Evolutionary conservation across 2,113 vertebrate genomes (phyloP), one percentile per base, ranked within the genome.

Genomic region (Gnathonemus longibarbis): DNA sequence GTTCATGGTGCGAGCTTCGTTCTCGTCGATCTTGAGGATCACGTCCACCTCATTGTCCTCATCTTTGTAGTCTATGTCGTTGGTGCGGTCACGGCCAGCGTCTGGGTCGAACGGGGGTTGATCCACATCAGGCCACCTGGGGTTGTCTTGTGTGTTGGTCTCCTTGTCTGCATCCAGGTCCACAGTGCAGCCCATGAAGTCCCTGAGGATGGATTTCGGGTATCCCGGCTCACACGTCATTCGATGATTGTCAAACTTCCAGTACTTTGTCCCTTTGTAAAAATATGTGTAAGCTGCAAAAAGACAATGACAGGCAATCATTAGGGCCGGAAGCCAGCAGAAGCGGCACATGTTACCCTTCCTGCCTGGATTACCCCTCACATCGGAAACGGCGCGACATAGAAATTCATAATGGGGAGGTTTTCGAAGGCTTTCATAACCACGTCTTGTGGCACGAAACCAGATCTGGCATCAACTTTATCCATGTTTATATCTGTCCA

Each of bases 191-290:
- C 98, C 98, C 98, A 99, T 99, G 93, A 98, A 99, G 95, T 99
- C 98, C 88, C 94, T 95, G 45, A 99, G 94, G 91, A 99, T 98
- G 91, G 98, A 99, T 92, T 99, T 99, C 50, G 98, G 98, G 93
- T 98, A 99, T 86, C 98, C 98, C 0, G 98, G 97, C 89, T 99
- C 98, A 0, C 97, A 98, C 89, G 97, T 98, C 94, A 99, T 97
- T 7, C 97, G 96, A 91, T 98, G 97, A 0, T 99, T 99, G 96
- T 99, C 97, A 0, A 99, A 99, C 92, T 99, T 99, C 98, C 98
- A 99, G 96, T 99, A 99, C 92, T 97, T 97, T 58, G 96, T 96
- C 90, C 98, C 98, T 93, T 98, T 97, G 94, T 98, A 99, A 96
- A 99, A 99, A 95, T 95, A 97, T 2, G 98, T 99, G 92, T 98